Percentiles rank a stretch among this genome's conserved stretches.
Conservation (phyloP, 92 coral and sea anemone genomes). For the Hydrozoanthus gracilis region DNA sequence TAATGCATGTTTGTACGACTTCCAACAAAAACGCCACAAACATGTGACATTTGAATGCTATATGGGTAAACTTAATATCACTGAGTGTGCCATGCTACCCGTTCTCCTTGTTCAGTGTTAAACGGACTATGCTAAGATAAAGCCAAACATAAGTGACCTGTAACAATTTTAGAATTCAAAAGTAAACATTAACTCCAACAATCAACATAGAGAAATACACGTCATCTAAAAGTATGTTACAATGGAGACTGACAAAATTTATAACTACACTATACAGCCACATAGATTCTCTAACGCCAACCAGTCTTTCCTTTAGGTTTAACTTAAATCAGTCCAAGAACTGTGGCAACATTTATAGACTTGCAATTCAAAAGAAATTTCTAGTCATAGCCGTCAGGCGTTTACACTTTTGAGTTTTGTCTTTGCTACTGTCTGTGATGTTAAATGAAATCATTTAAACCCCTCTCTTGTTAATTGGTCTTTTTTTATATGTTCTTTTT, state of each 20-base stretch:
- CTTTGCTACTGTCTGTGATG: too few species aligned
- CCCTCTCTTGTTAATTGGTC: not conserved
- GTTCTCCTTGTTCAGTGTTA: too few species aligned
- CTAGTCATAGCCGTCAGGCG: not conserved
- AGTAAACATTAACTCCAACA: constrained; percentile 20
- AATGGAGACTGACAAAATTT: not conserved
- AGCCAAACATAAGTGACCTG: not conserved
- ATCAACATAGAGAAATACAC: constrained; percentile 24
- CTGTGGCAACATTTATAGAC: not conserved
- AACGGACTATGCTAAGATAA: too few species aligned
- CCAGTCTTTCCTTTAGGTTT: not conserved
- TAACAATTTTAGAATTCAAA: not conserved
- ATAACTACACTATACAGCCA: not conserved
- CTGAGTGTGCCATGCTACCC: too few species aligned
- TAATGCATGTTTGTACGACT: not conserved
- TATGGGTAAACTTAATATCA: too few species aligned
- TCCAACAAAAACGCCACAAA: not conserved
- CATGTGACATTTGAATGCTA: not conserved
- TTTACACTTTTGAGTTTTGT: too few species aligned
- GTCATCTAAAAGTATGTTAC: constrained; percentile 7
- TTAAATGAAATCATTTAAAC: not conserved
- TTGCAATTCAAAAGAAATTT: not conserved
- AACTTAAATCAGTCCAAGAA: not conserved
- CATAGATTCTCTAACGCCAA: not conserved
- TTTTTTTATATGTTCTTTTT: not conserved